A percentile compares a stretch with the other conserved stretches of the same genome.
These are phyloP conservation scores for Neria commutata DNA, from an alignment of 2,888 invertebrate genomes.

Conservation along the genomic window DNA sequence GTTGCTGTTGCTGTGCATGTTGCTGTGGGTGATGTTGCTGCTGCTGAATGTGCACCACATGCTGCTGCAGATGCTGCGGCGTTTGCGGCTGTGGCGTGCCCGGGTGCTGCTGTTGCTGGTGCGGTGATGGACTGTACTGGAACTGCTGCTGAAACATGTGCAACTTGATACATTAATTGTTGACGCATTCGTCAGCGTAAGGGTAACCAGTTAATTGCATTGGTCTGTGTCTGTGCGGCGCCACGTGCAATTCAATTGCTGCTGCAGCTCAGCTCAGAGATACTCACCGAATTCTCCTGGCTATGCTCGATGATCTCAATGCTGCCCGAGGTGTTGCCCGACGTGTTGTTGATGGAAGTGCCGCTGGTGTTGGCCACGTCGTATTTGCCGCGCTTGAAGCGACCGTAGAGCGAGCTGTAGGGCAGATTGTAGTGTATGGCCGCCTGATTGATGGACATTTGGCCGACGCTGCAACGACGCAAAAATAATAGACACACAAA, in stretches of 20 bases:
- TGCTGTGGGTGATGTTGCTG: conserved; percentile 47
- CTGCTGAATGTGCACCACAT: conserved; percentile 59
- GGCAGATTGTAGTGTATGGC: conserved; percentile 91
- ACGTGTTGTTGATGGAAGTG: conserved; percentile 55
- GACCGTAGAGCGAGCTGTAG: conserved; percentile 86
- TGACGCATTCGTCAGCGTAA: conserved; percentile 36
- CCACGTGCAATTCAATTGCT: neutral
- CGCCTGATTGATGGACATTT: conserved; percentile 93
- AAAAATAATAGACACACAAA: neutral
- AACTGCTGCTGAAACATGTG: conserved; percentile 63
- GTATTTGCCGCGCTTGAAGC: conserved; percentile 87
- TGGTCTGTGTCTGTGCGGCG: conserved; percentile 22
- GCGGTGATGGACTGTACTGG: conserved; percentile 62
- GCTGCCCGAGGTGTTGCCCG: conserved; percentile 59
- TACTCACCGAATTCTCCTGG: conserved; percentile 62
- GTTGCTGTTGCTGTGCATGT: conserved; percentile 44
- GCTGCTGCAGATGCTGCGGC: conserved; percentile 58
- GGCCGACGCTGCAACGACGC: conserved; percentile 76
- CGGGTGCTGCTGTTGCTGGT: conserved; percentile 55
- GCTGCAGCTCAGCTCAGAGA: neutral
- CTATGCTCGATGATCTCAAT: conserved; percentile 62
- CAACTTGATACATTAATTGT: conserved; percentile 58
- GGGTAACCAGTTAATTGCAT: conserved; percentile 25
- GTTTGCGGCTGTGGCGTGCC: conserved; percentile 50
- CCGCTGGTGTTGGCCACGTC: conserved; percentile 64